Percentiles rank a stretch among this genome's conserved stretches.
Evolutionary conservation across 2,888 invertebrate genomes (phyloP).

Genomic region (Lasius platythorax): DNA sequence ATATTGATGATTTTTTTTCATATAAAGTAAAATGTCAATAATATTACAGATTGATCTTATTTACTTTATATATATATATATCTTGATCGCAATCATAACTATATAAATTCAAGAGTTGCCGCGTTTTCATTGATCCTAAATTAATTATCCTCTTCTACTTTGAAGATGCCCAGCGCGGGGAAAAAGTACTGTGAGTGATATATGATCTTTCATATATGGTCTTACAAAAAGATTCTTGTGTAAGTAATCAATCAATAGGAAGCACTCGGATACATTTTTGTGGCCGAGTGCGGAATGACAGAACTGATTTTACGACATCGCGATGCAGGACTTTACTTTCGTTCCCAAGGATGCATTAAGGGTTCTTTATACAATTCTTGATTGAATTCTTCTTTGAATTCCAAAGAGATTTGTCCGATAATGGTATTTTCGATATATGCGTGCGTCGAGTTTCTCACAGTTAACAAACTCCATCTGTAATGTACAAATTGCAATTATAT

Average conservation of each 20-base stretch:
- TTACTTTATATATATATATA: neutral
- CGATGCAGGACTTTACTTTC: neutral
- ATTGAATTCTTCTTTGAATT: slow-evolving; percentile 54
- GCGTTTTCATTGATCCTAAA: neutral
- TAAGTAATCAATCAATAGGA: slow-evolving; percentile 31
- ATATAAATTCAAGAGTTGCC: neutral
- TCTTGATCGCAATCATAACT: neutral
- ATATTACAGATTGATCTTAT: neutral
- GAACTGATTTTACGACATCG: slow-evolving; percentile 16
- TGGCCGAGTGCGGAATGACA: slow-evolving; percentile 5
- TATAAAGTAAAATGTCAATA: neutral
- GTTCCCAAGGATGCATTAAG: slow-evolving; percentile 62
- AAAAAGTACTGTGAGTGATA: neutral
- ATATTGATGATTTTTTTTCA: neutral
- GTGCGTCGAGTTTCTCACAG: slow-evolving; percentile 58
- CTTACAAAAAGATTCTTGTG: neutral
- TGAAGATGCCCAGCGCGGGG: too few relatives aligned
- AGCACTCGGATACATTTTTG: slow-evolving; percentile 23
- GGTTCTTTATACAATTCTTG: slow-evolving; percentile 48
- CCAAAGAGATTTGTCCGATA: slow-evolving; percentile 52
- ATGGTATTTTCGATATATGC: slow-evolving; percentile 62
- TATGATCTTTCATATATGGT: neutral
- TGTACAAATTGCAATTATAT: neutral
- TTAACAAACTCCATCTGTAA: slow-evolving; percentile 28
- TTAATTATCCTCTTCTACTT: neutral